A percentile compares a stretch with the other conserved stretches of the same genome.
Conservation (phyloP, 2,888 invertebrate genomes). For the Clunio marinus region DNA sequence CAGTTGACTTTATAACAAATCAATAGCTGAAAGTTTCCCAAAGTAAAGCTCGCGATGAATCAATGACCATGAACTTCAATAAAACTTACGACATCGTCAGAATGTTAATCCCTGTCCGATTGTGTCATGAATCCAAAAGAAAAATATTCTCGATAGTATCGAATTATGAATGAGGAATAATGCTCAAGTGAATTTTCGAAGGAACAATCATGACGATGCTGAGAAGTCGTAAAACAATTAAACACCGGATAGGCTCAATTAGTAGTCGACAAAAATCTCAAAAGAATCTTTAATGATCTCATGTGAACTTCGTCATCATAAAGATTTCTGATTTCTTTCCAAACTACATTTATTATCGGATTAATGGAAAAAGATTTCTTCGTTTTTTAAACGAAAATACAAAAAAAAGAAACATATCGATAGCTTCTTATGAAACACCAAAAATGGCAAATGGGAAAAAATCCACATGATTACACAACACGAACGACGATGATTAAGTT, state of each 20-base stretch:
- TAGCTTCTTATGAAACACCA: neutral
- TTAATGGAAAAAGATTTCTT: too few relatives aligned
- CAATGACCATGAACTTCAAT: conserved; percentile 1
- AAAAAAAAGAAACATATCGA: too few relatives aligned
- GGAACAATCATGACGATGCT: neutral
- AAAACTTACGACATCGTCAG: neutral
- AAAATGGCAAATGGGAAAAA: conserved; percentile 6
- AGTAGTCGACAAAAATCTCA: neutral
- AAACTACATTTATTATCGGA: neutral
- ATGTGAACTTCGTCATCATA: neutral
- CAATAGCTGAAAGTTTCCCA: too few relatives aligned
- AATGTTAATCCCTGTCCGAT: neutral
- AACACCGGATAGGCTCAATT: neutral
- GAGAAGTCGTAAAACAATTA: conserved; percentile 13
- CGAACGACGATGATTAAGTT: neutral
- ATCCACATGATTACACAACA: neutral
- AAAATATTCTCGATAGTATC: neutral
- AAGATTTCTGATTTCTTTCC: neutral
- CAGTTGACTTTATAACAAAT: too few relatives aligned
- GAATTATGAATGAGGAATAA: neutral
- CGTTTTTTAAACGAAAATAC: too few relatives aligned
- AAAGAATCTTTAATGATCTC: conserved; percentile 8
- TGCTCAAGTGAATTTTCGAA: neutral
- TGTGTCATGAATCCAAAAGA: neutral
- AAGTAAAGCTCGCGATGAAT: too few relatives aligned